Evolutionary conservation across 1,140 invertebrate species (phyloP).

Genomic region (Cotesia typhae): DNA sequence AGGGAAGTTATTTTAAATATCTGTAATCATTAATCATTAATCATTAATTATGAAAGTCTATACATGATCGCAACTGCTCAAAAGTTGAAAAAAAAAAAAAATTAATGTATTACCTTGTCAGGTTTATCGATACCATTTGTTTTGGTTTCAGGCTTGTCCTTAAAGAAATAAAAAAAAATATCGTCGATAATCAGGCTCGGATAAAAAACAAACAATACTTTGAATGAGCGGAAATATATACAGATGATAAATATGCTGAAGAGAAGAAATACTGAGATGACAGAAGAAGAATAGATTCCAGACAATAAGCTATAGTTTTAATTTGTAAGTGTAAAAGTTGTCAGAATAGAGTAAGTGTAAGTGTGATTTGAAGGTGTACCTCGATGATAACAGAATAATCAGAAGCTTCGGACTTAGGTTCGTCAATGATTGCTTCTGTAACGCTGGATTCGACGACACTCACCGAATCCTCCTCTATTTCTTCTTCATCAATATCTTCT

Average conservation of each 20-base stretch:
- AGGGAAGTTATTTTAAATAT: too few relatives aligned
- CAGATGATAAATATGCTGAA: background rate
- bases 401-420: constrained; percentile 47
- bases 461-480: constrained; percentile 60
- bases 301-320: constrained; percentile 2
- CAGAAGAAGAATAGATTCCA: constrained; percentile 2
- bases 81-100: constrained; percentile 28
- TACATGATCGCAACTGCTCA: background rate
- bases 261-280: constrained; percentile 9
- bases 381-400: constrained; percentile 46
- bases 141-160: constrained; percentile 58
- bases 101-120: constrained; percentile 52
- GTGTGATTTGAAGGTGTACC: constrained; percentile 48
- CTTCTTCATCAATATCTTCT: constrained; percentile 58
- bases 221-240: background rate
- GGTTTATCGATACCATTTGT: constrained; percentile 62
- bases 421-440: constrained; percentile 51
- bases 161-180: constrained; percentile 55
- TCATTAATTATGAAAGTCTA: too few relatives aligned
- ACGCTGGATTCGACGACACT: constrained; percentile 54
- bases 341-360: background rate
- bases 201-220: constrained; percentile 20
- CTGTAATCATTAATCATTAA: too few relatives aligned
- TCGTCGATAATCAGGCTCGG: constrained; percentile 28
- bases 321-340: constrained; percentile 5